Evolutionary conservation across 1,140 invertebrate species (phyloP), one percentile per base, ranked within the genome.

Genomic region (Drosophila ananassae): DNA sequence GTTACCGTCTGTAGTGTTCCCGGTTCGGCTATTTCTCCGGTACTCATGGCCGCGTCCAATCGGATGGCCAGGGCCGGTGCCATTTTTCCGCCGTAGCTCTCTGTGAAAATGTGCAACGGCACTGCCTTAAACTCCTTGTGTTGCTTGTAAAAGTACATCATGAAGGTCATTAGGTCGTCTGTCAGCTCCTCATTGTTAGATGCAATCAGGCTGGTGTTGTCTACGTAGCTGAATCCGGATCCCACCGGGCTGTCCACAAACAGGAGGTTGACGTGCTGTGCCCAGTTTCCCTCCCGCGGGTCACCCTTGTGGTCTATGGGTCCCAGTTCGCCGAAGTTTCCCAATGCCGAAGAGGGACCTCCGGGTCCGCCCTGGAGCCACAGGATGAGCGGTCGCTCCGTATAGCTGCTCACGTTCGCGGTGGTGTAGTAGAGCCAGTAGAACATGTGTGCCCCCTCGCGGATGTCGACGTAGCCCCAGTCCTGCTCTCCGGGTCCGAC

Each of bases 21-120:
- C 0, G 60, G 71, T 0, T 52, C 13, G 2, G 93, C 92, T 2
- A 98, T 94, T 30, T 93, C 93, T 4, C 94, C 95, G 1, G 80
- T 81, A 63, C 94, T 72, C 75, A 96, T 94, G 41, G 95, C 95
- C 95, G 96, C 74, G 47, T 84, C 75, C 47, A 90, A 60, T 39
- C 91, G 73, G 10, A 85, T 73, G 3, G 94, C 96, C 87, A 98
- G 96, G 73, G 97, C 96, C 9, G 96, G 94, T 0, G 96, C 95
- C 96, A 98, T 98, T 93, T 98, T 98, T 1, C 97, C 97, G 28
- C 97, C 97, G 92, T 98, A 98, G 1, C 96, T 97, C 91, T 98
- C 96, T n/a, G 95, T 95, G 72, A 96, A 96, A 51, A 98, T 97
- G 79, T 97, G 98, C 24, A 97, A 93, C 0, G 96, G 95, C 4